Conservation (phyloP, 2,113 vertebrate genomes). For the Nycticebus coucang region DNA sequence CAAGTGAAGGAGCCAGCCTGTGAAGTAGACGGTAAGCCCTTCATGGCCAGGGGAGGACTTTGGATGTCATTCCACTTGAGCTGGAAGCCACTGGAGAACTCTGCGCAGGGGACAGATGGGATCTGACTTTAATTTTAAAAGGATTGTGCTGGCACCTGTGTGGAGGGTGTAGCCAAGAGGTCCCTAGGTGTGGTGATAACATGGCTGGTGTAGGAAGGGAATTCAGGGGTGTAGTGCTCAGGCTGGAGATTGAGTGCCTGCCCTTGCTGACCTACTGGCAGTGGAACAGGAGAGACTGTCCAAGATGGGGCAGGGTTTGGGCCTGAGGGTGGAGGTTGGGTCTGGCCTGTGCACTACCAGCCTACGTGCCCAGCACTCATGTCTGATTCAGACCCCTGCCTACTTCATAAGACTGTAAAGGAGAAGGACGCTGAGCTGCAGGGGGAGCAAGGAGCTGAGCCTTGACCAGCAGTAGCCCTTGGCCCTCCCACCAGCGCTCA, state of each 20-base stretch:
- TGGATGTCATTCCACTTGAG: neutral
- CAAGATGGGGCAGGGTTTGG: neutral
- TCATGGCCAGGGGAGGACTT: neutral
- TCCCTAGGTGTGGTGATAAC: neutral
- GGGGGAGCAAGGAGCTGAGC: neutral
- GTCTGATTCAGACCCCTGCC: neutral
- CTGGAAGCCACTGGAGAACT: neutral
- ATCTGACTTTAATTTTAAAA: neutral
- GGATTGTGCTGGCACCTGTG: too few relatives aligned
- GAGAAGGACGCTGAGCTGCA: neutral
- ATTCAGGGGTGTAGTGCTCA: fast-evolving
- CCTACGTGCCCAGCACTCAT: too few relatives aligned
- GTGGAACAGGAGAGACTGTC: neutral
- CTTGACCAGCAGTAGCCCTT: fast-evolving
- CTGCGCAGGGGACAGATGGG: neutral
- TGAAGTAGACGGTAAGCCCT: neutral
- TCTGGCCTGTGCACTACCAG: fast-evolving
- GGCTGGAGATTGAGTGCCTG: neutral
- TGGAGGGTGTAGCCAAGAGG: neutral
- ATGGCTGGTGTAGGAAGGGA: fast-evolving
- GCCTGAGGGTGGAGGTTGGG: neutral
- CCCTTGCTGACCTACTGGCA: neutral
- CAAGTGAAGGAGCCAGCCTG: too few relatives aligned
- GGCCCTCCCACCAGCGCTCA: fast-evolving
- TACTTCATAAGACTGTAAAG: too few relatives aligned